Evolutionary conservation across 1,140 invertebrate genomes (phyloP).

Genomic region (Myzus persicae): DNA sequence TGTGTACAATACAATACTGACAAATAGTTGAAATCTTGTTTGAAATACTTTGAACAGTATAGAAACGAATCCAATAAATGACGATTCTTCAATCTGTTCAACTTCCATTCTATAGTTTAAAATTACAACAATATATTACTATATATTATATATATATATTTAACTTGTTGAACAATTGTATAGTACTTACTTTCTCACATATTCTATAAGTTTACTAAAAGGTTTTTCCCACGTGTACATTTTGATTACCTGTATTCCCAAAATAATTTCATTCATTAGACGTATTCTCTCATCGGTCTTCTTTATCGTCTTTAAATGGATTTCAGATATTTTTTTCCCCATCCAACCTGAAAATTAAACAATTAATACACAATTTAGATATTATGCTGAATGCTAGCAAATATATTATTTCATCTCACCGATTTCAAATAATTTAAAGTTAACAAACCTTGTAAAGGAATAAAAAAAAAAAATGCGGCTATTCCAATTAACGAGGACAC

Average conservation of each 20-base stretch:
- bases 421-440: neutral
- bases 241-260: constrained; percentile 89
- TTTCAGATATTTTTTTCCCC: constrained; percentile 74
- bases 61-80: neutral
- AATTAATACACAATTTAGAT: constrained; percentile 86
- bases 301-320: constrained; percentile 73
- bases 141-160: constrained; percentile 74
- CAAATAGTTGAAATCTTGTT: neutral
- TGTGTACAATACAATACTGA: neutral
- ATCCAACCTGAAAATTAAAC: constrained; percentile 79
- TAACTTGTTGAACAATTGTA: constrained; percentile 73
- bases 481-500: constrained; percentile 80
- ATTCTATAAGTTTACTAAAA: constrained; percentile 73
- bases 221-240: constrained; percentile 90
- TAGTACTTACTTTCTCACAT: constrained; percentile 67
- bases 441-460: constrained; percentile 80
- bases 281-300: constrained; percentile 84
- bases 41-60: neutral
- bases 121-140: neutral
- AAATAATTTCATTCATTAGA: constrained; percentile 89
- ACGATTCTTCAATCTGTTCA: neutral
- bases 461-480: constrained; percentile 77
- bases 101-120: constrained; percentile 64
- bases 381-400: constrained; percentile 63
- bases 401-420: neutral